These are phyloP conservation scores for Globodera rostochiensis DNA, from an alignment of 1,140 invertebrate genomes.

Conservation along the genomic window DNA sequence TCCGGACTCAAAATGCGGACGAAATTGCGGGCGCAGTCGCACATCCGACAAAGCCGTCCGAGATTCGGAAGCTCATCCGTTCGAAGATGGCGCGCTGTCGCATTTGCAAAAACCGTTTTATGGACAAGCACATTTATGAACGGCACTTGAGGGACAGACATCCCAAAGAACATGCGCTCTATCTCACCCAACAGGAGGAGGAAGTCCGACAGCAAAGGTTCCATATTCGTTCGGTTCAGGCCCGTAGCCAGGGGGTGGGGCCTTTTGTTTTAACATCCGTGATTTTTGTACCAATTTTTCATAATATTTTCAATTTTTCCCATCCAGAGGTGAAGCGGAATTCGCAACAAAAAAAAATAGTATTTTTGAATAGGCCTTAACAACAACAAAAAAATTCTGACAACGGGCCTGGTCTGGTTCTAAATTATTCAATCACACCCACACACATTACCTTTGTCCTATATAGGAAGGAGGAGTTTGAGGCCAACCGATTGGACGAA, in stretches of 20 bases:
- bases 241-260: too few relatives aligned
- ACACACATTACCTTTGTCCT: too few relatives aligned
- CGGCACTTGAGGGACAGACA: slow-evolving; percentile 62
- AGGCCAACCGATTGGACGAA: slow-evolving; percentile 63
- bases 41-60: slow-evolving; percentile 56
- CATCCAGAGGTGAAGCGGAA: not conserved
- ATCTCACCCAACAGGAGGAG: slow-evolving; percentile 61
- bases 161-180: slow-evolving; percentile 59
- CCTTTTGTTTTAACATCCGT: not conserved
- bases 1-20: slow-evolving; percentile 42
- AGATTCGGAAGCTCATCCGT: slow-evolving; percentile 57
- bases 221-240: too few relatives aligned
- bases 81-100: slow-evolving; percentile 62
- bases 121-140: slow-evolving; percentile 61
- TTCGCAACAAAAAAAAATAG: slow-evolving; percentile 7
- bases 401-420: too few relatives aligned
- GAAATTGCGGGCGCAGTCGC: slow-evolving; percentile 47
- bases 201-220: slow-evolving; percentile 59
- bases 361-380: too few relatives aligned
- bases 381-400: too few relatives aligned
- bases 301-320: too few relatives aligned
- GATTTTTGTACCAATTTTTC: too few relatives aligned
- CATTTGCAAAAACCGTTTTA: slow-evolving; percentile 61
- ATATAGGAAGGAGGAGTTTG: slow-evolving; percentile 58
- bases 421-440: too few relatives aligned